phyloP scores from a whole-genome alignment of 1,140 invertebrate species.

The Cryptotermes secundus region DNA sequence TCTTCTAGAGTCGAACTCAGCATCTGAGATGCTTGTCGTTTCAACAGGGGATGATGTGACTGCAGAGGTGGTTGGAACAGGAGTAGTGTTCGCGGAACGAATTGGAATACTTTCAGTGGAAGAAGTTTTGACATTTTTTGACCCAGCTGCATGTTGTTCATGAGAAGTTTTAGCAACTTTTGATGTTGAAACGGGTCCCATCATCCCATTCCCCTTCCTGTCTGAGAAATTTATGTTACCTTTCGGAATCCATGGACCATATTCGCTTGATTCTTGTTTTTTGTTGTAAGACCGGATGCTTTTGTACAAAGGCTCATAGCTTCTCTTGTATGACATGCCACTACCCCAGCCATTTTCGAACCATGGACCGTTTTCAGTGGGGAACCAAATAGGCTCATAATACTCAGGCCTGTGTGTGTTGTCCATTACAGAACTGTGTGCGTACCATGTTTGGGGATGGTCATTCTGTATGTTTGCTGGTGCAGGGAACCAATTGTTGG shows the following conservation, averaged over 20 bases:
- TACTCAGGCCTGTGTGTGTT: background rate
- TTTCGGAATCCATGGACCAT: conserved; percentile 33
- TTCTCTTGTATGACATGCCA: background rate
- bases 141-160: background rate
- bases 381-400: background rate
- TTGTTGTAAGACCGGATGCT: background rate
- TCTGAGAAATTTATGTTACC: conserved; percentile 28
- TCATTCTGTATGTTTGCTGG: background rate
- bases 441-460: background rate
- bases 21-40: conserved; percentile 37
- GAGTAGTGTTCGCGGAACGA: conserved; percentile 38
- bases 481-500: background rate
- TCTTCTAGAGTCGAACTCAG: conserved; percentile 37
- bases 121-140: background rate
- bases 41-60: conserved; percentile 36
- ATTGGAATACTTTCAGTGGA: conserved; percentile 28
- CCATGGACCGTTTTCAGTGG: background rate
- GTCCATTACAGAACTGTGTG: background rate
- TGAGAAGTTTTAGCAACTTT: background rate
- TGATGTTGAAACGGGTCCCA: background rate
- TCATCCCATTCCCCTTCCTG: background rate
- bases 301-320: background rate
- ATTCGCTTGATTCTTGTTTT: conserved; percentile 22
- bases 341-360: background rate
- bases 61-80: conserved; percentile 37